A percentile compares a stretch with the other conserved stretches of the same genome.
These are phyloP conservation scores for Notocelia uddmanniana DNA, from an alignment of 2,888 invertebrate genomes.

Conservation along the genomic window DNA sequence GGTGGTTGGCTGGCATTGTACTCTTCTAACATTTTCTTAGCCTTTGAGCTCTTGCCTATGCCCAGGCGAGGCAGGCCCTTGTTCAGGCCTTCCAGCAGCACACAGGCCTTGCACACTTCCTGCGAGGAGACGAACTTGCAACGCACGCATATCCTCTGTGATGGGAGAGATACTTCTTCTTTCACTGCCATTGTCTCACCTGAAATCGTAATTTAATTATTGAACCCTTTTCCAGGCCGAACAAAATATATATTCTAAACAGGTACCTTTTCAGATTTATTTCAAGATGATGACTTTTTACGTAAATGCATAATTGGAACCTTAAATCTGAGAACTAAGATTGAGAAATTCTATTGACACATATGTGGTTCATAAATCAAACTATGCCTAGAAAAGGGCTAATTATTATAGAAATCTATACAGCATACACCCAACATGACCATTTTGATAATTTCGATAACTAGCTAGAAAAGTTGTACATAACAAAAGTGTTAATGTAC, in stretches of 20 bases:
- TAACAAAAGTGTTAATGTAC: too few species aligned
- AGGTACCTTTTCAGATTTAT: too few species aligned
- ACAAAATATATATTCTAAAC: too few species aligned
- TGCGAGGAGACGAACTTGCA: conserved; percentile 98
- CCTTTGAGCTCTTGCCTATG: conserved; percentile 95
- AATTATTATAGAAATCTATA: background rate
- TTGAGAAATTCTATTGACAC: too few species aligned
- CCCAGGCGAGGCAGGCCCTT: conserved; percentile 95
- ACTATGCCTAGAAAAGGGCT: too few species aligned
- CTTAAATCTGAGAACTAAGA: too few species aligned
- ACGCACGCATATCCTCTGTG: conserved; percentile 91
- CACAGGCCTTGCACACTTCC: conserved; percentile 98
- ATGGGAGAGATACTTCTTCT: conserved; percentile 93
- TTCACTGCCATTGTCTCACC: conserved; percentile 95
- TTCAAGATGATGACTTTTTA: too few species aligned
- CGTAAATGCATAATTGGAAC: too few species aligned
- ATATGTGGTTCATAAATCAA: too few species aligned
- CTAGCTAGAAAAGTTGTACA: too few species aligned
- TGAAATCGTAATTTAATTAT: conserved; percentile 62
- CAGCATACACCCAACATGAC: background rate
- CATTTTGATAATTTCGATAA: too few species aligned
- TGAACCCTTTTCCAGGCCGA: too few species aligned
- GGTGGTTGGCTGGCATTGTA: conserved; percentile 69
- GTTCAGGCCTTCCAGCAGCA: conserved; percentile 97
- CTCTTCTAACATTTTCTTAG: conserved; percentile 88